phyloP scores from a whole-genome alignment of 35 echinoderm and acorn worm species.

The Heliocidaris tuberculata region DNA sequence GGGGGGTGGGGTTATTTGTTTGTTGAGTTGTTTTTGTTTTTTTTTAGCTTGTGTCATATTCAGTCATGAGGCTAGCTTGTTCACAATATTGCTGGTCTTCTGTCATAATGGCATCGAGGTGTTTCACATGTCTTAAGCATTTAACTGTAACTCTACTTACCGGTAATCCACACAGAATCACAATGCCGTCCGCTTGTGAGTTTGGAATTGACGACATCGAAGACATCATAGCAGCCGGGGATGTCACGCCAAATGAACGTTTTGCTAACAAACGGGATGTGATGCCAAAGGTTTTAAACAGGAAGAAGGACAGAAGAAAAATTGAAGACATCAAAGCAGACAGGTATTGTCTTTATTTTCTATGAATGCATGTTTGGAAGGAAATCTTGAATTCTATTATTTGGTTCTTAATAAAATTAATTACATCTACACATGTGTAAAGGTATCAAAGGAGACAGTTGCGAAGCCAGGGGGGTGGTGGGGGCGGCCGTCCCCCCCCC shows the following conservation, averaged over 20 bases:
- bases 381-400: background rate
- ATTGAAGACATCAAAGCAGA: slow-evolving; percentile 53
- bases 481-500: too few species aligned
- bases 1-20: too few species aligned
- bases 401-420: background rate
- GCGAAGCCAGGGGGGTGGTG: too few species aligned
- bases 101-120: background rate
- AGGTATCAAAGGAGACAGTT: background rate
- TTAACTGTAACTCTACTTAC: too few species aligned
- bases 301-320: slow-evolving; percentile 53
- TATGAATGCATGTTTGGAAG: background rate
- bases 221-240: slow-evolving; percentile 76
- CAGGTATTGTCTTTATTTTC: slow-evolving; percentile 17
- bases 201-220: slow-evolving; percentile 80
- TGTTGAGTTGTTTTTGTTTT: too few species aligned
- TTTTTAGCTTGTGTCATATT: too few species aligned
- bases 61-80: too few species aligned
- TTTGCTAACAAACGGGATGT: slow-evolving; percentile 78
- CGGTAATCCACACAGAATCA: background rate
- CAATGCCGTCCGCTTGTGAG: slow-evolving; percentile 66
- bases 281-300: slow-evolving; percentile 69
- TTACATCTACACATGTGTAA: background rate
- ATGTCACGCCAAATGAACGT: slow-evolving; percentile 74
- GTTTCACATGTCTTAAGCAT: too few species aligned
- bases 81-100: too few species aligned